Conservation (phyloP, 2,113 vertebrate species). For the Picathartes gymnocephalus region DNA sequence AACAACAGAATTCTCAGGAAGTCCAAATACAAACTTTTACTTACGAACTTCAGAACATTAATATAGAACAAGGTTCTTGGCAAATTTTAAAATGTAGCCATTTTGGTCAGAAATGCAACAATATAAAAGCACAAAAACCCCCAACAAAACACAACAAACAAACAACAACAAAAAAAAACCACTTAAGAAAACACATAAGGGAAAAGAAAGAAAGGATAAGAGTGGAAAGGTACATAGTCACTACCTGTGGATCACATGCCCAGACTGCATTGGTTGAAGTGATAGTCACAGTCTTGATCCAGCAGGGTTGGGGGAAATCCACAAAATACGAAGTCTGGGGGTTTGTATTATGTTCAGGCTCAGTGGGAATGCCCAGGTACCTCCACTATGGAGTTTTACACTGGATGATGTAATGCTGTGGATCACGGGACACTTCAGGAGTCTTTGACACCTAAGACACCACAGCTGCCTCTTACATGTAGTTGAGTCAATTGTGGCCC, state of each 20-base stretch:
- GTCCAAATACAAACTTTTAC: background rate
- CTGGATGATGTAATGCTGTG: background rate
- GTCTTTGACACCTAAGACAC: background rate
- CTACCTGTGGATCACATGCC: fast-evolving
- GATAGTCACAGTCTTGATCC: background rate
- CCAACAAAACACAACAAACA: no score
- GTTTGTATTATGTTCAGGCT: background rate
- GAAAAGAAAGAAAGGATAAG: background rate
- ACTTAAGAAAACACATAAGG: background rate
- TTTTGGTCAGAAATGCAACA: background rate
- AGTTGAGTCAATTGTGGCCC: background rate
- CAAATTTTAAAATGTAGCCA: background rate
- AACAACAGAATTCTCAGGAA: background rate
- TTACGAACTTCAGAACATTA: background rate
- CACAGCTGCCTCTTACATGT: background rate
- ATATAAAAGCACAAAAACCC: background rate
- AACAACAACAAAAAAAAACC: background rate
- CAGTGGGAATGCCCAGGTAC: background rate
- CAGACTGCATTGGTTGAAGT: background rate
- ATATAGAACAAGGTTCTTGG: background rate
- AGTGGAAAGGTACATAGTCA: background rate
- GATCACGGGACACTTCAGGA: background rate
- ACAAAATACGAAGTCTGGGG: fast-evolving
- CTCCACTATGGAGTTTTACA: background rate
- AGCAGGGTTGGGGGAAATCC: background rate